These are phyloP conservation scores for zebrafish (Danio rerio) DNA, from an alignment of 2,113 vertebrate genomes.

Conservation along the genomic window GRCz12tu NC_133188.1:12872001-12872500, in stretches of 20 bases:
- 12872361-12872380: not conserved
- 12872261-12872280: not conserved
- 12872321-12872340: not conserved
- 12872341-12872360: not conserved
- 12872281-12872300: slow-evolving; percentile 2
- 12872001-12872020: not conserved
- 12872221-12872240: slow-evolving; percentile 10
- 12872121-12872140: not conserved
- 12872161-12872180: not conserved
- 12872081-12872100: not conserved
- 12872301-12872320: not conserved
- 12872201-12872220: slow-evolving; percentile 23
- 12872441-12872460: not conserved
- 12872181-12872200: not conserved
- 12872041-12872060: not conserved
- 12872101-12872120: too few relatives aligned
- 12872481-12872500: too few relatives aligned
- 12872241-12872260: not conserved
- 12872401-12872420: too few relatives aligned
- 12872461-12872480: too few relatives aligned
- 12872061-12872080: not conserved
- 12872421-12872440: too few relatives aligned
- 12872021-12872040: not conserved
- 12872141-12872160: not conserved
- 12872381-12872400: not conserved